These are phyloP conservation scores for Gorsachius magnificus DNA, from an alignment of 2,797 vertebrate species.

Conservation along the genomic window DNA sequence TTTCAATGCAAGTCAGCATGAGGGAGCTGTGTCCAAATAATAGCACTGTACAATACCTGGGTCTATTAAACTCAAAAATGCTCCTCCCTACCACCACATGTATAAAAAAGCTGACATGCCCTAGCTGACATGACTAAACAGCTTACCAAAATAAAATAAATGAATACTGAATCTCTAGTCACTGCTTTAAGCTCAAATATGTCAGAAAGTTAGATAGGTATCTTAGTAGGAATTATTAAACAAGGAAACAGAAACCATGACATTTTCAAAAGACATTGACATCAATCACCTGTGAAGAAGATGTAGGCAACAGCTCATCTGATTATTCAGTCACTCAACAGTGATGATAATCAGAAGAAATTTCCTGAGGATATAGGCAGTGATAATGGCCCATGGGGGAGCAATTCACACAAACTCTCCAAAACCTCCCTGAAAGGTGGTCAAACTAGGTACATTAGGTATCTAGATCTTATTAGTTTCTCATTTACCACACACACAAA, in stretches of 20 bases:
- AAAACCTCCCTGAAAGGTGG: not conserved
- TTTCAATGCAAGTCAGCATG: not conserved
- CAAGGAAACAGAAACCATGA: not conserved
- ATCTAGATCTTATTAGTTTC: not conserved
- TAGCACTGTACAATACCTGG: rapidly evolving
- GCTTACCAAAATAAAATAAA: not conserved
- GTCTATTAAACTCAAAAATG: not conserved
- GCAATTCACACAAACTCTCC: not conserved
- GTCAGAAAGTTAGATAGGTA: not conserved
- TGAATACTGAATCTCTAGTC: not conserved
- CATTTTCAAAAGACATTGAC: not conserved
- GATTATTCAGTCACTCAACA: not conserved
- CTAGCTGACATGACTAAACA: not conserved
- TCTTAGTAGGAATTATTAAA: not conserved
- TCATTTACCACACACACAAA: not conserved
- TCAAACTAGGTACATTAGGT: not conserved
- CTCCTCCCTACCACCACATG: not conserved
- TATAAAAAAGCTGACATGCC: not conserved
- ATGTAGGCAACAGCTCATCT: not conserved
- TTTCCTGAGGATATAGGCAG: not conserved
- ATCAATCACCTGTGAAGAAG: not conserved
- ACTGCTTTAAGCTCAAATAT: not conserved
- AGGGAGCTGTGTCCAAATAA: not conserved
- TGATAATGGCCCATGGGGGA: rapidly evolving
- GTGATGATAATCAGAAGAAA: not conserved